Base-by-base conservation (phyloP, 2,888 invertebrate genomes). In the Acronicta leporina region DNA sequence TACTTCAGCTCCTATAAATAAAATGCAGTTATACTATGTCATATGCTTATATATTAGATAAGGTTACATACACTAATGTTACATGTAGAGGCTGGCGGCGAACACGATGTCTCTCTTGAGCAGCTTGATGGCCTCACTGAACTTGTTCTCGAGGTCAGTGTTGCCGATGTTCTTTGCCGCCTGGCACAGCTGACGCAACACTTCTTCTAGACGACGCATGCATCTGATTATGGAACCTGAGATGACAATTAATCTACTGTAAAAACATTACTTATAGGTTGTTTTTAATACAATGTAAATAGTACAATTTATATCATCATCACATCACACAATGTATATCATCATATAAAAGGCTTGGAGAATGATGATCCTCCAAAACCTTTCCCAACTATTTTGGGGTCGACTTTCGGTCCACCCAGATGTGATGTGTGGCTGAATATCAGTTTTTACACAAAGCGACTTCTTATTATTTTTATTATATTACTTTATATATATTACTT, bases 101-200 rank as follows among this genome's bases (percentile, higher is more conserved):
- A 99, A 99, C n/a, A 99, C 98, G 86, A 99, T 99, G 89, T 99
- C 99, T 74, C 99, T 96, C 91, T 99, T 99, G 60, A 99, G 96
- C 69, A 98, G 91, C 82, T 97, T 97, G 74, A 99, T 97, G 61
- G 98, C 98, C 85, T 98, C 98, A 74, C 97, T 97, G 92, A 99
- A 99, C 93, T 99, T 99, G 82, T 97, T 97, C 94, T 99, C 99
- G 70, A 99, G 95, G 78, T 99, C 99, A 0, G 97, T 97, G 88
- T 99, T 99, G 14, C 99, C 99, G 75, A 99, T 99, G 76, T 98
- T 98, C 94, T 99, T 99, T 2, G 99, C 97, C 2, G 99, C 99
- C 90, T 98, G 98, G 75, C 97, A 97, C 95, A 99, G 96, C 91
- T 99, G 99, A 48, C 99, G 95, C 10, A 99, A 91, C 13, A 99